Percentiles rank a stretch among this genome's conserved stretches.
phyloP scores from a whole-genome alignment of 2,113 vertebrate genomes.

The Vireo altiloquus region DNA sequence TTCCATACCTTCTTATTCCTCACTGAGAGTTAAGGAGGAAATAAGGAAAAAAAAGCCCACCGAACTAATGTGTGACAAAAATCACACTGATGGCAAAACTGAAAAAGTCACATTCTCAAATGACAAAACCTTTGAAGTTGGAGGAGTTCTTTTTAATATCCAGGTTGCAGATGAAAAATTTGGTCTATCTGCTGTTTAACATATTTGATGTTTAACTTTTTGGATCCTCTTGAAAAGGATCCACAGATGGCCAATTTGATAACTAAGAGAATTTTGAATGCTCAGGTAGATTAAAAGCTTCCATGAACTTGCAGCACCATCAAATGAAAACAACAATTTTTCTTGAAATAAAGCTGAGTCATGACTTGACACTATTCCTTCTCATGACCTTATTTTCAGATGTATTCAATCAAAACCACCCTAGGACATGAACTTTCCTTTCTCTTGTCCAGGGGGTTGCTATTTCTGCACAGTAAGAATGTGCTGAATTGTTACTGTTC shows the following conservation, averaged over 20 bases:
- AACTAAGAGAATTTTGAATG: neutral
- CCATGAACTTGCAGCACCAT: accelerated
- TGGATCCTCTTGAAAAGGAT: neutral
- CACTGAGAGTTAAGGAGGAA: neutral
- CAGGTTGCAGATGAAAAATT: neutral
- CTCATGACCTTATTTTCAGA: neutral
- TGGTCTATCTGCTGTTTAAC: neutral
- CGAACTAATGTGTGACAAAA: neutral
- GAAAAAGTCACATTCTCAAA: neutral
- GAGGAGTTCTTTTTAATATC: neutral
- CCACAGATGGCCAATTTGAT: neutral
- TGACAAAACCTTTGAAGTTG: neutral
- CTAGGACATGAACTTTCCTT: neutral
- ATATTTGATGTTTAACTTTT: neutral
- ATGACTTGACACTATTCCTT: neutral
- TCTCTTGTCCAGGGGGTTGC: neutral
- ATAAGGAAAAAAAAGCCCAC: neutral
- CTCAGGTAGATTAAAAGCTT: neutral
- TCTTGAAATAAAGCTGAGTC: neutral
- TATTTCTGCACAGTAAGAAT: neutral
- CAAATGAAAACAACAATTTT: neutral
- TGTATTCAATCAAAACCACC: neutral
- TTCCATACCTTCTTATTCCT: neutral
- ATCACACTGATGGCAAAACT: neutral
- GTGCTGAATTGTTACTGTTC: neutral